Percentiles rank a stretch among this genome's conserved stretches.
These are phyloP conservation scores for Drosophila baimaii DNA, from an alignment of 1,140 invertebrate genomes.

Conservation along the genomic window DNA sequence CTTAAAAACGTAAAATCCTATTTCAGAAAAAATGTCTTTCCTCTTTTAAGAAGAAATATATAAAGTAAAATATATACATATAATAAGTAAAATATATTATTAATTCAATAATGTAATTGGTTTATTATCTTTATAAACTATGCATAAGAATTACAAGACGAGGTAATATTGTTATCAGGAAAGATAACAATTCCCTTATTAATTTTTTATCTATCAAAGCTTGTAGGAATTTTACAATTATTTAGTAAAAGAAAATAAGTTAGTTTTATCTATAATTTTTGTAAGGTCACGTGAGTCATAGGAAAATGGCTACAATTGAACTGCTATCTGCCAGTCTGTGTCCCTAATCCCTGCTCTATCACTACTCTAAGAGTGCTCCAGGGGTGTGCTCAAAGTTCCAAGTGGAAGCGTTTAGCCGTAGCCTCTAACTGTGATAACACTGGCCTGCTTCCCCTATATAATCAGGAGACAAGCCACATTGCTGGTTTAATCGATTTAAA, in stretches of 20 bases:
- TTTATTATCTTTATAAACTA: neutral
- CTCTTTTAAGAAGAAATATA: no score
- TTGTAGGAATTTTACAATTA: neutral
- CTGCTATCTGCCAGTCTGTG: slow-evolving; percentile 5
- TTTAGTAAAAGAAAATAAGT: neutral
- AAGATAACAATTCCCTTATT: neutral
- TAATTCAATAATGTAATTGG: no score
- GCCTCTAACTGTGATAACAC: slow-evolving; percentile 21
- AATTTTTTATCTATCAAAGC: neutral
- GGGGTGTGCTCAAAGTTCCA: slow-evolving; percentile 18
- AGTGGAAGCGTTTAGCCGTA: neutral
- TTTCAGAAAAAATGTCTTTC: no score
- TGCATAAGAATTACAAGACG: neutral
- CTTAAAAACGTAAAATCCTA: no score
- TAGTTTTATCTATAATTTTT: neutral
- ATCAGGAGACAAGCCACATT: neutral
- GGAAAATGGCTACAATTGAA: neutral
- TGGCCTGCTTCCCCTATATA: slow-evolving; percentile 15
- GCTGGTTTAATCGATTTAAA: neutral
- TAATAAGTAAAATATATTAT: no score
- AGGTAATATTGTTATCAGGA: slow-evolving; percentile 11
- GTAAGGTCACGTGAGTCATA: slow-evolving; percentile 1
- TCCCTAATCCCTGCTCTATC: slow-evolving; percentile 25
- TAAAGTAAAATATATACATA: no score
- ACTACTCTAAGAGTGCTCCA: slow-evolving; percentile 20